Evolutionary conservation across 2,113 vertebrate genomes (phyloP), one percentile per base, ranked within the genome.

Genomic region (Eleginops maclovinus): DNA sequence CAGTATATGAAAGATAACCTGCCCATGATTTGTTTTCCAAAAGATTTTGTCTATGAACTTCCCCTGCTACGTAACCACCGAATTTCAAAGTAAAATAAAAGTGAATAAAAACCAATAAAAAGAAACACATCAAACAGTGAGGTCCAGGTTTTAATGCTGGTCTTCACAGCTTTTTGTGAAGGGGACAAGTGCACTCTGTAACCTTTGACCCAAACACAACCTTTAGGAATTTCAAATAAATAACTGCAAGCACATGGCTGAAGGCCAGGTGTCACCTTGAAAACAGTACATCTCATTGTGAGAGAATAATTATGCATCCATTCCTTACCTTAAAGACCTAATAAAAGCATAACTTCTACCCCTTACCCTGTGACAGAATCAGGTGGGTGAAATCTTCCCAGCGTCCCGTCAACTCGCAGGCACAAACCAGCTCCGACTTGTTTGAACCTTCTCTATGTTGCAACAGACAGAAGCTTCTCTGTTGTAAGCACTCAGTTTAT

Each of bases 381-480:
- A 49, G 10, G 60, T 55, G 60, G 5, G 41, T 55, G 50, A 79
- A 76, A 16, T 40, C 64, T 53, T 17, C 6, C 12, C 19, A 43
- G 2, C 54, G 2, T 10, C 28, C 15, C 62, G 49, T 79, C 67
- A 72, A 11, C 2, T 0, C 17, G 43, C 8, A 1, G 40, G 59
- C 19, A 47, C 68, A 22, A 72, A 85, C 90, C 65, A 46, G 90
- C 82, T 83, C 49, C 3, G 31, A 89, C 90, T 75, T 84, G 91
- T 68, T 73, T 70, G n/a, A 62, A 60, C 14, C 50, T 68, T 53
- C 10, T 21, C 41, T 59, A 8, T 36, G 44, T 22, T 63, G 69
- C 54, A n/a, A 50, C 53, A 72, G 59, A 92, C 82, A 88, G 88
- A 81, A 72, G 74, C 70, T 84, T 19, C 4, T 53, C 75, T 88